phyloP scores from a whole-genome alignment of 2,113 vertebrate genomes.

The Ovibos moschatus region DNA sequence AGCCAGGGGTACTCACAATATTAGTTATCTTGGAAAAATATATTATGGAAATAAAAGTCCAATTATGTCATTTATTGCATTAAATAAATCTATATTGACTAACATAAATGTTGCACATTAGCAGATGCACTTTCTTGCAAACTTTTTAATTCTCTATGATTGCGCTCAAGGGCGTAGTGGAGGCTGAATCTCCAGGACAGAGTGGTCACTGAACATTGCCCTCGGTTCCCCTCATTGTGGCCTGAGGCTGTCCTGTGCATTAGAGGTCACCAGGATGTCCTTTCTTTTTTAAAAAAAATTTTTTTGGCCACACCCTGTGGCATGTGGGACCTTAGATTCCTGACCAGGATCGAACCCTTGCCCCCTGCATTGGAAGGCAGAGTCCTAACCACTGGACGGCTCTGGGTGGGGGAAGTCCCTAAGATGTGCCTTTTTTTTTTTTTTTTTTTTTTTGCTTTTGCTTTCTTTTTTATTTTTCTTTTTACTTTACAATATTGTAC shows the following conservation, averaged over 20 bases:
- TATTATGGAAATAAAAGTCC: slow-evolving; percentile 86
- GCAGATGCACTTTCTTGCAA: slow-evolving; percentile 66
- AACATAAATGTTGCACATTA: slow-evolving; percentile 78
- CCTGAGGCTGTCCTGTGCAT: neutral
- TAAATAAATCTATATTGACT: slow-evolving; percentile 84
- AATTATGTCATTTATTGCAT: slow-evolving; percentile 84
- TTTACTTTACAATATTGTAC: too few species aligned
- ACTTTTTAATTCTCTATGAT: slow-evolving; percentile 54
- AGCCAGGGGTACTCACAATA: slow-evolving; percentile 78
- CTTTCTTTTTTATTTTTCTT: too few species aligned
- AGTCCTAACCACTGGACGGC: neutral
- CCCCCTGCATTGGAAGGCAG: neutral
- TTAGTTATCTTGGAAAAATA: slow-evolving; percentile 82
- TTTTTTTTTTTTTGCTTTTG: too few species aligned
- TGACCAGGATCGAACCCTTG: neutral
- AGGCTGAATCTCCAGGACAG: too few species aligned
- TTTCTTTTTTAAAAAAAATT: accelerated
- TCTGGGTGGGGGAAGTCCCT: neutral
- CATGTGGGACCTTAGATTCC: neutral
- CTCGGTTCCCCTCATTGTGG: neutral
- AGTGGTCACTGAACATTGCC: accelerated
- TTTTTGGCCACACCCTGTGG: neutral
- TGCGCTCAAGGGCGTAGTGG: neutral
- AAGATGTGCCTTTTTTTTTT: too few species aligned
- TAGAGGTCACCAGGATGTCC: neutral